These are phyloP conservation scores for Taeniopygia guttata DNA, from an alignment of 2,797 vertebrate genomes.

Conservation along the genomic window DNA sequence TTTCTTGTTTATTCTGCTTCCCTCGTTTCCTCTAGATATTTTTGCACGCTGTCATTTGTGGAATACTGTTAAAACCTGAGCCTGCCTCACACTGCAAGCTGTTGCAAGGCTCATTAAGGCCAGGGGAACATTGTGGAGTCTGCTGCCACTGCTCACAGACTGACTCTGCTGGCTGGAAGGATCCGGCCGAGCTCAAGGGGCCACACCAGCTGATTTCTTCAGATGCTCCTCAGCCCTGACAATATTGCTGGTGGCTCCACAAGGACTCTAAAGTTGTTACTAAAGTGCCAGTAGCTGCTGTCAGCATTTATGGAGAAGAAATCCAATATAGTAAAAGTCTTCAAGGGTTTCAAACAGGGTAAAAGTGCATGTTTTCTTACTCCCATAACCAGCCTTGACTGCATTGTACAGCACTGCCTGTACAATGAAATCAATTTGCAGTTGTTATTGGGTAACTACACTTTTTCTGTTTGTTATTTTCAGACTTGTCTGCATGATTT, in stretches of 20 bases:
- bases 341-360: not conserved
- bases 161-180: not conserved
- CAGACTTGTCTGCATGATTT: not conserved
- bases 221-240: not conserved
- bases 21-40: constrained; percentile 46
- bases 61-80: constrained; percentile 36
- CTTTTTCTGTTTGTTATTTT: not conserved
- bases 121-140: not conserved
- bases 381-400: not conserved
- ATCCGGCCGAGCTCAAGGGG: fast-evolving
- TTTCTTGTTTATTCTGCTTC: constrained; percentile 46
- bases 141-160: not conserved
- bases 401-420: not conserved
- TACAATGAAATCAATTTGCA: not conserved
- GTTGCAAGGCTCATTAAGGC: constrained; percentile 37
- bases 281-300: not conserved
- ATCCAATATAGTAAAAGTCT: not conserved
- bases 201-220: not conserved
- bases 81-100: constrained; percentile 1
- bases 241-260: not conserved
- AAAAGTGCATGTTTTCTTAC: not conserved
- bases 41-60: constrained; percentile 32
- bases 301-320: not conserved
- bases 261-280: not conserved
- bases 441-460: not conserved